Percentiles rank a stretch among this genome's conserved stretches.
Conservation (phyloP, 2,113 vertebrate species). For the Ondatra zibethicus region DNA sequence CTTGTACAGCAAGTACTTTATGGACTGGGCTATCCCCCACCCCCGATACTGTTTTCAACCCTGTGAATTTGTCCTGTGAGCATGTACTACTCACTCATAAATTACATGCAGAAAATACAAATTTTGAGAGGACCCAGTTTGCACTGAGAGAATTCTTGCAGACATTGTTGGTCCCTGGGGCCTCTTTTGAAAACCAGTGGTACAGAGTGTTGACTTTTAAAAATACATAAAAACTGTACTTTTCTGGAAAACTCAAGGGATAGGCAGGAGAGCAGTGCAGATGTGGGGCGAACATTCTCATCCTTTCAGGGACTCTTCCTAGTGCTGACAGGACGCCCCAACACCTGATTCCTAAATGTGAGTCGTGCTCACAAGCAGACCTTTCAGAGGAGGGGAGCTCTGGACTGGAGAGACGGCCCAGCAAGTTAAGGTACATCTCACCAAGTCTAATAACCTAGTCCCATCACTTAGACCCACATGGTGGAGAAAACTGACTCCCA, state of each 20-base stretch:
- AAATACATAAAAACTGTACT: conserved; percentile 50
- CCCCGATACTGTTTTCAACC: not conserved
- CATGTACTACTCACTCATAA: not conserved
- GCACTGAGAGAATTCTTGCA: conserved; percentile 24
- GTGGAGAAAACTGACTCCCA: not conserved
- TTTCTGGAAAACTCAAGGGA: conserved; percentile 48
- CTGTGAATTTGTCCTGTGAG: not conserved
- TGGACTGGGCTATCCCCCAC: not conserved
- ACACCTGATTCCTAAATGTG: not conserved
- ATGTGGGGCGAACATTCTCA: not conserved
- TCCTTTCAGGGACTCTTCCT: not conserved
- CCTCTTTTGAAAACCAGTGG: conserved; percentile 30
- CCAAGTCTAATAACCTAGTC: not conserved
- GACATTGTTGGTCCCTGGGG: not conserved
- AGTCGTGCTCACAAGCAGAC: not conserved
- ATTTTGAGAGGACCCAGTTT: conserved; percentile 35
- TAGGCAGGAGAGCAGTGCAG: not conserved
- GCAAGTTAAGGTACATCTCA: not conserved
- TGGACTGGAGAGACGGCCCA: too few species aligned
- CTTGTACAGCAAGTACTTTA: not conserved
- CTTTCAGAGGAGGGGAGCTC: not conserved
- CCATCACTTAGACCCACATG: not conserved
- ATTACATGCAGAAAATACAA: not conserved
- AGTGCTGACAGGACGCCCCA: not conserved
- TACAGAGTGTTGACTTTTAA: conserved; percentile 66